Evolutionary conservation across 2,797 vertebrate genomes (phyloP).

Genomic region (Epinephelus awoara): DNA sequence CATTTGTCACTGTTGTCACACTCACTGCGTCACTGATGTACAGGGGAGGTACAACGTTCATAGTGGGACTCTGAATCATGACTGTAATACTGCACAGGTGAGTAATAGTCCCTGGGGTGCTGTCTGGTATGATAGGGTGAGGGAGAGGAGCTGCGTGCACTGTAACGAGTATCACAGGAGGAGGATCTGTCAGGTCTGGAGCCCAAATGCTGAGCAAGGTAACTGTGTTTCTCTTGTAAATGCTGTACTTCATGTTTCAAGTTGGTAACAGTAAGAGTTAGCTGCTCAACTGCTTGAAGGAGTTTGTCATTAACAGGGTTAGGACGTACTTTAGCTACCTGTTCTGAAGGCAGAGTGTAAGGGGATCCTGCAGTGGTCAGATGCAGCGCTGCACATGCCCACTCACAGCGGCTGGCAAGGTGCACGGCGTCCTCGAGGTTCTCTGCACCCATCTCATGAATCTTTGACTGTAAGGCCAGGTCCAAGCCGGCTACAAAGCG

Average conservation of each 20-base stretch:
- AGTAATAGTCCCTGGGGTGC: not conserved
- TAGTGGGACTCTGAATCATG: not conserved
- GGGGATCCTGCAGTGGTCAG: not conserved
- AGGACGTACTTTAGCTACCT: constrained; percentile 39
- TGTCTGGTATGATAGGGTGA: not conserved
- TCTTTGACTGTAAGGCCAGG: constrained; percentile 2
- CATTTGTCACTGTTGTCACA: not conserved
- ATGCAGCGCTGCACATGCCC: constrained; percentile 15
- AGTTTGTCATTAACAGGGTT: constrained; percentile 14
- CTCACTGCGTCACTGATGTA: not conserved
- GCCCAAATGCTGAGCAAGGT: constrained; percentile 5
- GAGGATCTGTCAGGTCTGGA: not conserved
- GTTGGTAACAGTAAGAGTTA: constrained; percentile 29
- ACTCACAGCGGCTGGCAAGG: constrained; percentile 43
- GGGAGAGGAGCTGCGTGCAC: constrained; percentile 21
- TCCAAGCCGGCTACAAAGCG: not conserved
- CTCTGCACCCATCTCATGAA: constrained; percentile 2
- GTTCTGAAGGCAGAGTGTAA: not conserved
- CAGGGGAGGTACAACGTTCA: not conserved
- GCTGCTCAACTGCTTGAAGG: constrained; percentile 31
- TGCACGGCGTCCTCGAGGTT: not conserved
- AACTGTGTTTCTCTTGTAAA: constrained; percentile 21
- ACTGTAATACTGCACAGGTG: constrained; percentile 20
- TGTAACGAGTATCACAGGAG: not conserved
- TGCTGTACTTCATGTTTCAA: constrained; percentile 28